Evolutionary conservation across 2,113 vertebrate species (phyloP), one percentile per base, ranked within the genome.

Genomic region (Hemiscyllium ocellatum): DNA sequence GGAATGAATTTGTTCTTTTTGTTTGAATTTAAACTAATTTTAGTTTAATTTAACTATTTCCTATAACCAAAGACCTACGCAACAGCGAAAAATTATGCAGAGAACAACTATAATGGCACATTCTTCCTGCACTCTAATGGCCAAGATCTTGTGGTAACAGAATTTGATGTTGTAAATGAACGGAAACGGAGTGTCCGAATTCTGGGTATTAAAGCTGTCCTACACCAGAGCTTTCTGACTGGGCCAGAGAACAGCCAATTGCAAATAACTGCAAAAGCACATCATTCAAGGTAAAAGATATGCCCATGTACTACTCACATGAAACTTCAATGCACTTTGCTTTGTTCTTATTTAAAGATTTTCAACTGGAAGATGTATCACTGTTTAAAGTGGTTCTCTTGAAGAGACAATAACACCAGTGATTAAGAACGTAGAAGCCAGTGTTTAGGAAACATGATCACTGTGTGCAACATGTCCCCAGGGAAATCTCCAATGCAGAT

Each of bases 221-320:
- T 98, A 47, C 97, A 96, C n/a, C 98, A 98, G 96, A 96, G 96
- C 10, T 37, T 98, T 70, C 87, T 98, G 80, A 96, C 96, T 42
- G 94, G 95, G 4, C 95, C 97, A 80, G 95, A 96, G 26, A 96
- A 97, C 47, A 93, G 97, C 68, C 96, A 96, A 47, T 95, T 98
- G 66, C 97, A 97, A 95, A 96, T 98, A 68, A 96, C 96, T 1
- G 96, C 97, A 96, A 98, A 98, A 96, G 66, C 97, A 87, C 97
- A 97, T 69, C 96, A 97, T 2, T 96, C 98, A 96, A 98, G 98
- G 98, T 98, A 96, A 95, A 66, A 91, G 56, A 19, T 66, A 17
- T 17, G 19, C 10, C 0, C 2, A 6, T 93, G 19, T 22, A 17
- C 7, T 37, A 15, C n/a, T 3, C 7, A 10, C 56, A 61, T 61